These are phyloP conservation scores for Pterocles orientalis DNA, from an alignment of 2,113 vertebrate genomes.

Conservation along the genomic window DNA sequence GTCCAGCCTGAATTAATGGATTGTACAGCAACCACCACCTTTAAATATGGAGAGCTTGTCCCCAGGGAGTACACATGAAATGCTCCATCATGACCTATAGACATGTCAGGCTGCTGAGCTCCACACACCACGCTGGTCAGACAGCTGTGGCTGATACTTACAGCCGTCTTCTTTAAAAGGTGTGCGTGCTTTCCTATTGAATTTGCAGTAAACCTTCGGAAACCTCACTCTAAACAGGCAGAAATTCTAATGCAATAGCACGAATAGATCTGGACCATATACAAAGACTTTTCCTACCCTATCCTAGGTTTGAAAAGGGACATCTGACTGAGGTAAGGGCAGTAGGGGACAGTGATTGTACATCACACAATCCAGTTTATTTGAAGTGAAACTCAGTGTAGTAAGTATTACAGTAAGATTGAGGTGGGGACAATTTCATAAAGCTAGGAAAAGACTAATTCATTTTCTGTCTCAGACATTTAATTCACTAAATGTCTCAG, in stretches of 20 bases:
- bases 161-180: background rate
- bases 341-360: background rate
- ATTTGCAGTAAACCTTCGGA: background rate
- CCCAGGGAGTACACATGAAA: background rate
- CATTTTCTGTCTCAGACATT: background rate
- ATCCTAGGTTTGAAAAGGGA: background rate
- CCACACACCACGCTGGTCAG: background rate
- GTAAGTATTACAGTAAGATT: background rate
- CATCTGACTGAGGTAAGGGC: background rate
- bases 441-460: background rate
- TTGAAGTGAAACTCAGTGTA: background rate
- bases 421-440: background rate
- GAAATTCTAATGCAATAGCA: background rate
- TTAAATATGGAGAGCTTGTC: background rate
- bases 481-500: background rate
- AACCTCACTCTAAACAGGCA: background rate
- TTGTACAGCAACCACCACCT: background rate
- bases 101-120: background rate
- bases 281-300: background rate
- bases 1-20: background rate
- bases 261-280: background rate
- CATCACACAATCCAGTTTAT: background rate
- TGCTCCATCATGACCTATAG: background rate
- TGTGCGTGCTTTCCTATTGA: background rate
- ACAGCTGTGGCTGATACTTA: background rate